Conservation (phyloP, 1,140 invertebrate species). For the Penaeus chinensis region DNA sequence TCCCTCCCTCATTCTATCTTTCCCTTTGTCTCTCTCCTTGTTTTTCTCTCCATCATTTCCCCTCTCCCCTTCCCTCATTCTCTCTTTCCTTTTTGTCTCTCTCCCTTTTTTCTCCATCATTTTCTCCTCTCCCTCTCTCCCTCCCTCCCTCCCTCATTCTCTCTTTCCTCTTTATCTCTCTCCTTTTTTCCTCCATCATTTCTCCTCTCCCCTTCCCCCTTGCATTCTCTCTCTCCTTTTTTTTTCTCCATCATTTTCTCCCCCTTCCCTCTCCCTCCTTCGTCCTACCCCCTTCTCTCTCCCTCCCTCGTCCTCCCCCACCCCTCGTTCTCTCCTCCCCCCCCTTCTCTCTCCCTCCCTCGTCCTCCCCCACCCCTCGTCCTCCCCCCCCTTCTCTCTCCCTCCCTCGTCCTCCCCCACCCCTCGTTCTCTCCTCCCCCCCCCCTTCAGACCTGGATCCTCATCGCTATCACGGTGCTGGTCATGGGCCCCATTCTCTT, state of each 20-base stretch:
- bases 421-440: neutral
- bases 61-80: neutral
- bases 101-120: neutral
- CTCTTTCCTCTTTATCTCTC: too few species aligned
- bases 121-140: neutral
- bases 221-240: too few species aligned
- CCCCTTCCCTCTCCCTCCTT: too few species aligned
- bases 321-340: too few species aligned
- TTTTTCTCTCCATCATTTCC: neutral
- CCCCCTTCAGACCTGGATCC: constrained; percentile 82
- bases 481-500: constrained; percentile 84
- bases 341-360: neutral
- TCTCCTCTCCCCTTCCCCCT: too few species aligned
- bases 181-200: too few species aligned
- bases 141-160: too few species aligned
- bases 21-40: neutral
- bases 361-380: neutral
- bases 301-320: too few species aligned
- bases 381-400: neutral
- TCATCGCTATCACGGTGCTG: constrained; percentile 78
- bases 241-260: too few species aligned
- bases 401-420: neutral
- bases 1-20: neutral
- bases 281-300: too few species aligned
- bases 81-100: too few species aligned